A percentile compares a stretch with the other conserved stretches of the same genome.
phyloP scores from a whole-genome alignment of 1,140 invertebrate genomes.

The Ceratina calcarata region DNA sequence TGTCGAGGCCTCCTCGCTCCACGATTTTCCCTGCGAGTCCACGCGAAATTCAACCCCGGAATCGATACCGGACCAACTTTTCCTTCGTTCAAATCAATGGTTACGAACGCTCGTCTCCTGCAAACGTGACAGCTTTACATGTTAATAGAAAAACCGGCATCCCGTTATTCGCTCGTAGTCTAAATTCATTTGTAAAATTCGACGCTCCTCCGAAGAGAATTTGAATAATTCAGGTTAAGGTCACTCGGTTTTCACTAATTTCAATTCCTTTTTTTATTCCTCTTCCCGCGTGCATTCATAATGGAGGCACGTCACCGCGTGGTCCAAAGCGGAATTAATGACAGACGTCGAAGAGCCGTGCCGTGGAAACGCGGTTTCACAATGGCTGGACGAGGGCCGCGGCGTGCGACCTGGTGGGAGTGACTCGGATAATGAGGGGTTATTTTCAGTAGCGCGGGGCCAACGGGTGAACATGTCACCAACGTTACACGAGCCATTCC shows the following conservation, averaged over 20 bases:
- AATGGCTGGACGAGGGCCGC: constrained; percentile 54
- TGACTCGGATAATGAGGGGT: constrained; percentile 65
- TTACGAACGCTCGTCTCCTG: too few species aligned
- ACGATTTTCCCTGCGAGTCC: too few species aligned
- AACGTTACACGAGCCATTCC: constrained; percentile 33
- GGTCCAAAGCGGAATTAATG: constrained; percentile 65
- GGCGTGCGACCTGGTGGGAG: constrained; percentile 61
- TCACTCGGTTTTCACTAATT: constrained; percentile 15
- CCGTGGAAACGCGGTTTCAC: constrained; percentile 63
- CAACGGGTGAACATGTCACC: constrained; percentile 39
- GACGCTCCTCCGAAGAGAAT: too few species aligned
- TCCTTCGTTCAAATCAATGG: too few species aligned
- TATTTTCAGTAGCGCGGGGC: constrained; percentile 64
- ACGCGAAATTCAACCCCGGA: too few species aligned
- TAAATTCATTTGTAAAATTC: too few species aligned
- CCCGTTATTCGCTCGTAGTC: too few species aligned
- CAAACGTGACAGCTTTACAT: too few species aligned
- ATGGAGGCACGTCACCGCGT: constrained; percentile 55
- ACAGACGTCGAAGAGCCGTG: constrained; percentile 63
- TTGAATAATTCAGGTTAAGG: constrained; percentile 29
- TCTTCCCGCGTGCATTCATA: constrained; percentile 17
- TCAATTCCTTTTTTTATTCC: neutral
- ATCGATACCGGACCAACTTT: too few species aligned
- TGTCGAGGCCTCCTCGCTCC: constrained; percentile 66
- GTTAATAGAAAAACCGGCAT: too few species aligned